Percentiles rank a stretch among this genome's conserved stretches.
Evolutionary conservation across 1,140 invertebrate genomes (phyloP).

Genomic region (Gryllus bimaculatus): DNA sequence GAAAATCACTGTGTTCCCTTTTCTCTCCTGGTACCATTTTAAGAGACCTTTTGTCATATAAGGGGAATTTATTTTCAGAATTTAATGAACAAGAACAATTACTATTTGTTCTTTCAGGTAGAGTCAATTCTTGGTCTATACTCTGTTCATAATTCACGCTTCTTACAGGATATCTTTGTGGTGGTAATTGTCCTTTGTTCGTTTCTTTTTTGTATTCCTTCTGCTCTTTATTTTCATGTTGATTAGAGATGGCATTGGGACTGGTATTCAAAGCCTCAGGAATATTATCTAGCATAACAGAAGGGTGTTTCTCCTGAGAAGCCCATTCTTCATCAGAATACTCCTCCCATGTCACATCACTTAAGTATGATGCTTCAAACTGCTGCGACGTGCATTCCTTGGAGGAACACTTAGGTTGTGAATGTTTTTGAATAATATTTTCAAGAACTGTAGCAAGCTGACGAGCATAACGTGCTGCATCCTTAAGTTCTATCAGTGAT

Average conservation of each 20-base stretch:
- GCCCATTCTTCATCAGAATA: background rate
- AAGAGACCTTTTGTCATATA: too few species aligned
- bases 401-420: background rate
- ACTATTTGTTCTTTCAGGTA: background rate
- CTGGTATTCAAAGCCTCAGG: background rate
- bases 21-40: too few species aligned
- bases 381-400: background rate
- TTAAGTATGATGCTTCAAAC: background rate
- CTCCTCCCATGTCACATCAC: background rate
- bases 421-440: background rate
- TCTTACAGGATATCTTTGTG: background rate
- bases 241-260: background rate
- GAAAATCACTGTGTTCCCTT: background rate
- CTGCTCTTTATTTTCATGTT: background rate
- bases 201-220: background rate
- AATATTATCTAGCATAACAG: background rate
- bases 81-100: background rate
- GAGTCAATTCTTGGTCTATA: background rate
- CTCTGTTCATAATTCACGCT: background rate
- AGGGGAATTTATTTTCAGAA: background rate
- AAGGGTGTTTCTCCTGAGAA: too few species aligned
- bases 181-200: background rate
- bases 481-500: background rate
- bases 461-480: slow-evolving; percentile 6
- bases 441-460: background rate